Base-by-base conservation (phyloP, 2,113 vertebrate genomes). In the Takifugu bimaculatus region DNA sequence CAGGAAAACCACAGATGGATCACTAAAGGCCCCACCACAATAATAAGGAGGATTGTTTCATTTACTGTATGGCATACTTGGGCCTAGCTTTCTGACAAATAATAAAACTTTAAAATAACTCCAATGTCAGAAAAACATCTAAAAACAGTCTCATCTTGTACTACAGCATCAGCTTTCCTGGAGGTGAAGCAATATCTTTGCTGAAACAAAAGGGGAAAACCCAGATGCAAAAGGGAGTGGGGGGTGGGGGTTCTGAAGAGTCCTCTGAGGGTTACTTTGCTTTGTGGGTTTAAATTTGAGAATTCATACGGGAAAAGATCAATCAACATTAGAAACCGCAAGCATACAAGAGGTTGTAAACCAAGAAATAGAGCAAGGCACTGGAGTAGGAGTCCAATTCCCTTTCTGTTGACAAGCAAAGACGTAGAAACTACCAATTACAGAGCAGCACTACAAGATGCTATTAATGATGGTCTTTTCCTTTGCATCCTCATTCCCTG, bases 211-310 rank as follows among this genome's bases (percentile, higher is more conserved):
- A 3, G 4, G 10, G 2, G 3, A 45, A 15, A 45, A 45, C 1
- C 4, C 62, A 58, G 75, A 82, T 53, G 57, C 59, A 50, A 64
- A 68, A 64, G 59, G 4, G 20, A 13, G 43, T 2, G 27, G 13
- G 26, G 27, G 14, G 51, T 29, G 27, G 42, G 11, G 64, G 50
- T 27, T 49, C 45, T n/a, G 25, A 32, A 26, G 63, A 45, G 25
- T 52, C 54, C 45, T 59, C 13, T 49, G 61, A 67, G 52, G 66
- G 62, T 32, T 57, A 32, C 78, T 75, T 80, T 72, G 64, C 73
- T 70, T 62, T 20, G 35, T 65, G 50, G 58, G 48, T 74, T 71
- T 61, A 64, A 43, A 77, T 59, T 71, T 12, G 9, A 69, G 50
- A 32, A 64, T 28, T 48, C 69, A 58, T 59, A 7, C 44, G 47